Evolutionary conservation across 2,888 invertebrate genomes (phyloP).

Genomic region (Luperina testacea): DNA sequence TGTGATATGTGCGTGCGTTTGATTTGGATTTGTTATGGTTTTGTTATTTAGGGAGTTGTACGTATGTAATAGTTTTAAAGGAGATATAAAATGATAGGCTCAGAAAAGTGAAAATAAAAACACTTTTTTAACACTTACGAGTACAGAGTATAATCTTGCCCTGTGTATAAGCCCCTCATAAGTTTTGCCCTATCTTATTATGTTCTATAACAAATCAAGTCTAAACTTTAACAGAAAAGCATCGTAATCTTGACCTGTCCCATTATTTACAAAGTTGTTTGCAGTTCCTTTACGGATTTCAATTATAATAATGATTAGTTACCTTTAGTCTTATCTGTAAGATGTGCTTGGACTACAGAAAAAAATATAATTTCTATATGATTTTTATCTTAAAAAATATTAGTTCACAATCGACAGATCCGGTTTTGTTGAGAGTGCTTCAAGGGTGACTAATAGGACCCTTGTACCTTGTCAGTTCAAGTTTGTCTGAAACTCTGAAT

Average conservation of each 20-base stretch:
- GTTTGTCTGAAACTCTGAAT: slow-evolving; percentile 27
- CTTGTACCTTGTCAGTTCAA: slow-evolving; percentile 24
- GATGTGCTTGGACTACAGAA: too few species aligned
- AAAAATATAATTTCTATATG: background rate
- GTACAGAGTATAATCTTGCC: background rate
- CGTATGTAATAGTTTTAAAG: background rate
- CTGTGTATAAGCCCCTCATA: background rate
- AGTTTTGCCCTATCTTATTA: background rate
- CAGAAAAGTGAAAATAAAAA: background rate
- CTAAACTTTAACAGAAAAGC: background rate
- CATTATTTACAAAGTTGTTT: background rate
- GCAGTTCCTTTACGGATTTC: background rate
- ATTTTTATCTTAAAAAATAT: background rate
- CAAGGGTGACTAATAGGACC: slow-evolving; percentile 13
- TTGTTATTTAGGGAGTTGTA: background rate
- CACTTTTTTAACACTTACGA: background rate
- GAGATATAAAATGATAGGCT: background rate
- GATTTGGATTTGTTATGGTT: slow-evolving; percentile 15
- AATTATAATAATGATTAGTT: background rate
- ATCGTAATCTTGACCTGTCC: background rate
- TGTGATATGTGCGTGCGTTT: slow-evolving; percentile 39
- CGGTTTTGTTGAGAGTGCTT: background rate
- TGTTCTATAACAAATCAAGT: background rate
- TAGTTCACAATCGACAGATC: background rate
- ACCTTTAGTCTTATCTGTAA: background rate